Evolutionary conservation across 2,113 vertebrate genomes (phyloP).

Genomic region (Nerophis lumbriciformis): DNA sequence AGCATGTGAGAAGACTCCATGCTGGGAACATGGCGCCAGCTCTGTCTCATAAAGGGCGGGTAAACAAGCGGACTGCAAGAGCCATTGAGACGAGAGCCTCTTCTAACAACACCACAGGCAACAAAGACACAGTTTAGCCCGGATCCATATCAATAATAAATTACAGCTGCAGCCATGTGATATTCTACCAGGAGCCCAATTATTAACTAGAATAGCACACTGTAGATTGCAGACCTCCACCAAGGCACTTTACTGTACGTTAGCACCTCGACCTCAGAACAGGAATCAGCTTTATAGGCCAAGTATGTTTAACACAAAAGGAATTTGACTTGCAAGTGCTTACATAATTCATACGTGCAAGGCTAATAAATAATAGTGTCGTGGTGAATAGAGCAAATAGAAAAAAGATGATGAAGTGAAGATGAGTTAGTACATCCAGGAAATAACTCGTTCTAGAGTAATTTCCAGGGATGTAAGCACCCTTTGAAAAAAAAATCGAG

Average conservation of each 20-base stretch:
- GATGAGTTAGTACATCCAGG: no score
- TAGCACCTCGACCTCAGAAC: no score
- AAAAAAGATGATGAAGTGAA: no score
- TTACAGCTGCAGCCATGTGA: background rate
- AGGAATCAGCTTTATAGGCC: no score
- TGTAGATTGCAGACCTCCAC: background rate
- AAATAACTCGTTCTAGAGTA: no score
- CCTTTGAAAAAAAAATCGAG: no score
- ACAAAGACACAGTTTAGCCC: constrained; percentile 5
- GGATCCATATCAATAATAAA: background rate
- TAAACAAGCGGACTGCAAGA: constrained; percentile 44
- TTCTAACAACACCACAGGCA: constrained; percentile 19
- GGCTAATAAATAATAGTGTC: no score
- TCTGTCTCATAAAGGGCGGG: constrained; percentile 3
- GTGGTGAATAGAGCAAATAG: no score
- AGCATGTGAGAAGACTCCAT: background rate
- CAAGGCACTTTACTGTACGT: background rate
- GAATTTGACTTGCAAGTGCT: no score
- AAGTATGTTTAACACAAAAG: no score
- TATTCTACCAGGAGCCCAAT: background rate
- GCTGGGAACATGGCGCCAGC: background rate
- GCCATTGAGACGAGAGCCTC: constrained; percentile 24
- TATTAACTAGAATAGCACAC: background rate
- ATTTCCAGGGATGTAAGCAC: no score
- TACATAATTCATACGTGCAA: no score